Base-by-base conservation (phyloP, 2,113 vertebrate genomes). In the Pica pica region DNA sequence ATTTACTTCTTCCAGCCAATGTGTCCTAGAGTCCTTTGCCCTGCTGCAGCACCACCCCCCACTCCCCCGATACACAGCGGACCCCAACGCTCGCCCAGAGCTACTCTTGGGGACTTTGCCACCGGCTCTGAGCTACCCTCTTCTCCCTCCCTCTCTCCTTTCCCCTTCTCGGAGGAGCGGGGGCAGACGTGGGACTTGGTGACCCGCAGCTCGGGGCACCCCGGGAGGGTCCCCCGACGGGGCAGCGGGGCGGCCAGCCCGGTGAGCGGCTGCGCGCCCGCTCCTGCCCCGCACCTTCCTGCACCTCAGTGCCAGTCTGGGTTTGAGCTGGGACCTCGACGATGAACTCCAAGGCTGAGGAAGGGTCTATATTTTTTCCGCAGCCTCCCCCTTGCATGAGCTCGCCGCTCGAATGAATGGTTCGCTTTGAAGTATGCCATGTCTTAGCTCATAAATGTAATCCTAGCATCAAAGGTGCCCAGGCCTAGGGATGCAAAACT, bases 401-500 rank as follows among this genome's bases (percentile, higher is more conserved):
- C 93, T 91, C 26, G 97, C 74, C 94, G 97, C 97, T 85, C 63
- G 96, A 95, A 96, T 98, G 98, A 98, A 98, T 98, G 95, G 94
- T 49, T 96, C 57, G 42, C 97, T 98, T 98, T 98, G 97, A 98
- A 98, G 97, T 97, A 97, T 97, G 97, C 97, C 98, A 98, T 98
- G 98, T 98, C 98, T 97, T 75, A 98, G 97, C 97, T 98, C 95
- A 98, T 98, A 98, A 98, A 98, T 97, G 98, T 98, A 98, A 98
- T 98, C 97, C 96, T 85, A 95, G 96, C 98, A 97, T 98, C 98
- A 98, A 98, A 98, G 97, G 95, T 98, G 84, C 73, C 82, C 93
- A 63, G 92, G 97, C 95, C 93, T 90, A 90, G 93, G 57, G 96
- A 97, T 97, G 97, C 97, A 94, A 97, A 97, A 97, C 97, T 98